A percentile compares a stretch with the other conserved stretches of the same genome.
These are phyloP conservation scores for Xanthia togata DNA, from an alignment of 2,888 invertebrate genomes.

Conservation along the genomic window DNA sequence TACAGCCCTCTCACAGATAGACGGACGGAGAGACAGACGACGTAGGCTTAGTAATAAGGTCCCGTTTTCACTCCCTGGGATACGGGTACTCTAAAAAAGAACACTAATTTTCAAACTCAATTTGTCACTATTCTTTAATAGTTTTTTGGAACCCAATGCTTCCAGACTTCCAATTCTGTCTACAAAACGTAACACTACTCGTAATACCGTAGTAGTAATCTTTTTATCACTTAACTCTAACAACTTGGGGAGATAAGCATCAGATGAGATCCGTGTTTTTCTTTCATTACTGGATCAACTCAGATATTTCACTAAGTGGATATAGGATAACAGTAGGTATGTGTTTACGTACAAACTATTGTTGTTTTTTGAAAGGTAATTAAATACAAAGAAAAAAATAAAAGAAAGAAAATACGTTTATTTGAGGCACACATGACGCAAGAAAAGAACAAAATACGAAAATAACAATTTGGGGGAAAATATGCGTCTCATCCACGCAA, in stretches of 20 bases:
- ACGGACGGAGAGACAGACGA: too few relatives aligned
- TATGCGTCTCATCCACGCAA: too few relatives aligned
- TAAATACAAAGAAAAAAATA: too few relatives aligned
- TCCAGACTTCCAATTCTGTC: slow-evolving; percentile 23
- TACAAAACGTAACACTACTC: slow-evolving; percentile 42
- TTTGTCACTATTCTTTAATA: slow-evolving; percentile 10
- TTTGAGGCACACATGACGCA: too few relatives aligned
- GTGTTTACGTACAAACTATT: slow-evolving; percentile 23
- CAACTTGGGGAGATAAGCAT: slow-evolving; percentile 42
- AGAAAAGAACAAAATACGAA: too few relatives aligned
- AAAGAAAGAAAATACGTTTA: too few relatives aligned
- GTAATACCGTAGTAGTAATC: slow-evolving; percentile 36
- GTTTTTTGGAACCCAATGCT: slow-evolving; percentile 6
- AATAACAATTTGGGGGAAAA: too few relatives aligned
- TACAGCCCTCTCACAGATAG: too few relatives aligned
- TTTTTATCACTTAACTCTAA: slow-evolving; percentile 48
- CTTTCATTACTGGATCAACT: slow-evolving; percentile 54
- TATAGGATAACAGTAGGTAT: slow-evolving; percentile 10
- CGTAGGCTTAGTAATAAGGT: background rate
- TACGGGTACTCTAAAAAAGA: background rate
- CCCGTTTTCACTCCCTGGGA: too few relatives aligned
- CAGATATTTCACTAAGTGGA: slow-evolving; percentile 46
- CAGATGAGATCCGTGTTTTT: slow-evolving; percentile 47
- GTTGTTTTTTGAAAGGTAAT: slow-evolving; percentile 7
- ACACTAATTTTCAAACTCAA: background rate